Evolutionary conservation across 2,113 vertebrate genomes (phyloP).

Genomic region (Sterrhoptilus dennistouni): DNA sequence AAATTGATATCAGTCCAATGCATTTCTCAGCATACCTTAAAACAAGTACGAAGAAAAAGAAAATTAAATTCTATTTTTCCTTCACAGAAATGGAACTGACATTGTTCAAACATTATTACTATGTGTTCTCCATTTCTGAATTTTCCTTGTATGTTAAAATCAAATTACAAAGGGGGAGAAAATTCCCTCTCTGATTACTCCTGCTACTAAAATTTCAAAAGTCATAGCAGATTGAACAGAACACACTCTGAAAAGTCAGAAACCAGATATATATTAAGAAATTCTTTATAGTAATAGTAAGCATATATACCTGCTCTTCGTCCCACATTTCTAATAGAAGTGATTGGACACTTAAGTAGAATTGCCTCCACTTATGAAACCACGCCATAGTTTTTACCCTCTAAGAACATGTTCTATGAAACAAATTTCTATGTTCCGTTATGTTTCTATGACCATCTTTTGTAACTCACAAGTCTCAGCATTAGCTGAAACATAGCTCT

Average conservation of each 20-base stretch:
- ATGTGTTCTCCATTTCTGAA: conserved; percentile 19
- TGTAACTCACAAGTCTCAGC: neutral
- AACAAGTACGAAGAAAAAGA: neutral
- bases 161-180: conserved; percentile 24
- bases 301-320: neutral
- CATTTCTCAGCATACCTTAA: neutral
- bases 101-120: conserved; percentile 10
- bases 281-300: neutral
- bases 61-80: neutral
- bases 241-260: neutral
- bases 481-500: neutral
- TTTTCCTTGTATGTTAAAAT: conserved; percentile 44
- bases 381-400: neutral
- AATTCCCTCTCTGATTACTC: conserved; percentile 27
- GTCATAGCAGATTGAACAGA: conserved; percentile 11
- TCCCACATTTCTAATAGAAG: neutral
- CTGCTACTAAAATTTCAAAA: conserved; percentile 53
- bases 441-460: neutral
- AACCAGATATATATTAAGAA: conserved; percentile 10
- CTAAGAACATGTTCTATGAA: neutral
- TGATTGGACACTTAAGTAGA: neutral
- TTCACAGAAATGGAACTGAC: conserved; percentile 1
- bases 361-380: neutral
- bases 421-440: neutral
- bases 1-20: neutral